A percentile compares a stretch with the other conserved stretches of the same genome.
Conservation (phyloP, 2,113 vertebrate genomes). For the Ellobius talpinus region DNA sequence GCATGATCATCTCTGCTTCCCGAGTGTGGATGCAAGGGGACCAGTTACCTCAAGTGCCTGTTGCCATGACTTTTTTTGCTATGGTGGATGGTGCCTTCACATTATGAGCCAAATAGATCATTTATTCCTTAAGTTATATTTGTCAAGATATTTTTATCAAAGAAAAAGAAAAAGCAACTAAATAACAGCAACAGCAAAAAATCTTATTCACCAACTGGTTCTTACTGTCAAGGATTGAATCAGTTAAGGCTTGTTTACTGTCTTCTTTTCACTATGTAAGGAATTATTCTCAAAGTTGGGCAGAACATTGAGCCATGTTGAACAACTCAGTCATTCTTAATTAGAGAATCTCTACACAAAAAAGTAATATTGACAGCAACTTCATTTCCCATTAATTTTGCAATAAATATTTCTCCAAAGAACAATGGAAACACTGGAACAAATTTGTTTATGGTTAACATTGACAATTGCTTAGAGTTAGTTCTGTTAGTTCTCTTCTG, state of each 20-base stretch:
- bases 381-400: slow-evolving; percentile 2
- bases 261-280: not conserved
- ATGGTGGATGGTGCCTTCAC: not conserved
- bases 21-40: too few relatives aligned
- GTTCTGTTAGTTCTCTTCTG: not conserved
- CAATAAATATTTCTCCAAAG: not conserved
- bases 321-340: slow-evolving; percentile 22
- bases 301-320: not conserved
- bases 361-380: not conserved
- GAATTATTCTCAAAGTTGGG: not conserved
- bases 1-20: not conserved
- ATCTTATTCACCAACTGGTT: not conserved
- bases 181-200: not conserved
- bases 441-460: not conserved
- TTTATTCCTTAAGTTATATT: not conserved
- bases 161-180: not conserved
- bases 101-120: not conserved
- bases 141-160: not conserved
- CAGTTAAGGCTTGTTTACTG: not conserved
- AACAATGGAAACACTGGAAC: not conserved
- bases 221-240: not conserved
- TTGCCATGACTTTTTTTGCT: not conserved
- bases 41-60: not conserved
- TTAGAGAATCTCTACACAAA: not conserved
- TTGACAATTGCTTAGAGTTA: not conserved